A percentile compares a stretch with the other conserved stretches of the same genome.
Conservation (phyloP, 2,113 vertebrate species). For the Callocephalon fimbriatum region DNA sequence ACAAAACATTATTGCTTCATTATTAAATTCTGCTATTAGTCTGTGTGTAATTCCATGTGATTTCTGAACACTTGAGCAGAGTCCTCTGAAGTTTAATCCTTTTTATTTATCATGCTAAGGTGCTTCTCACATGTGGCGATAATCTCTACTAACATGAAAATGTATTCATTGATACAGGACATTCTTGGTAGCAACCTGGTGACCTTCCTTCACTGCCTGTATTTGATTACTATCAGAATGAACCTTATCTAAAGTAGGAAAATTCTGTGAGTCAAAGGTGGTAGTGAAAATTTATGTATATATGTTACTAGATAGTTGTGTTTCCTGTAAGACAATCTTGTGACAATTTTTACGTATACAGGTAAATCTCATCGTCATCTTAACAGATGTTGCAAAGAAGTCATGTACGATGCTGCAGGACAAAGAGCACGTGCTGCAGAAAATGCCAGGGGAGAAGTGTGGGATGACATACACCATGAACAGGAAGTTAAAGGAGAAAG, state of each 20-base stretch:
- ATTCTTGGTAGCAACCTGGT: neutral
- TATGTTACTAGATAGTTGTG: neutral
- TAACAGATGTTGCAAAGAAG: neutral
- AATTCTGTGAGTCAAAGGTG: neutral
- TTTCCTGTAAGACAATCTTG: neutral
- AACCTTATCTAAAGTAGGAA: neutral
- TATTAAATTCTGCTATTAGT: neutral
- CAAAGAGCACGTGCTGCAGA: neutral
- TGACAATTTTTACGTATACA: neutral
- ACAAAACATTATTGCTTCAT: neutral
- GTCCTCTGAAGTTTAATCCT: neutral
- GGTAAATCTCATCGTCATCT: neutral
- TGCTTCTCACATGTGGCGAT: neutral
- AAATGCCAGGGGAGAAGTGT: neutral
- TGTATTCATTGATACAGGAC: neutral
- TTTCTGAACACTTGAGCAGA: neutral
- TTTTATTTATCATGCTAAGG: neutral
- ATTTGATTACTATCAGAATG: neutral
- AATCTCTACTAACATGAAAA: neutral
- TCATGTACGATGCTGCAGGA: neutral
- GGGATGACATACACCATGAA: neutral
- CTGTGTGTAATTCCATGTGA: neutral
- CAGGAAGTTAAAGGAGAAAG: neutral
- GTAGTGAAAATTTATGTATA: neutral
- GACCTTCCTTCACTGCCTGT: neutral